Evolutionary conservation across 2,888 invertebrate species (phyloP), one percentile per base, ranked within the genome.

Genomic region (Caenorhabditis afra): DNA sequence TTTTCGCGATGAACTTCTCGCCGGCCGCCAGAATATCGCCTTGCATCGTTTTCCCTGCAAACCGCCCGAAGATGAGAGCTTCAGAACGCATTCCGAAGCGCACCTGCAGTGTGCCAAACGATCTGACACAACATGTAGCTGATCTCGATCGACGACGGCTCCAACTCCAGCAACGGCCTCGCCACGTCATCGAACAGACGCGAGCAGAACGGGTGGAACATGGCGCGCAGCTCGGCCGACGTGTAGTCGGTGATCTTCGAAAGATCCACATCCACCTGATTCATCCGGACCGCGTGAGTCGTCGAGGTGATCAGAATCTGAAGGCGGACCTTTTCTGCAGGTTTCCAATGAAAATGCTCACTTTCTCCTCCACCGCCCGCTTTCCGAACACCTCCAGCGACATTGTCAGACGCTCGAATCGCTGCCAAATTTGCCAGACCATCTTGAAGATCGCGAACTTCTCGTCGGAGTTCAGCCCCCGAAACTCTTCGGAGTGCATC

Each of bases 91-190:
- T n/a, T n/a, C n/a, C n/a, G n/a, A n/a, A n/a, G n/a, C n/a, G 11
- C 37, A 81, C 81, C 83, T 45, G 78, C 78, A 23, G 79, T 66
- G 37, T 79, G 79, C 74, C 81, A 83, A n/a, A 71, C 53, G 0
- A 83, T 73, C 45, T 81, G 81, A 59, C 79, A 81, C n/a, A 83
- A 53, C 76, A 83, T 79, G 20, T 81, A 83, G 16, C 81, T 67
- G 29, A 81, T 57, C 52, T 83, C 83, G 16, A 79, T 68, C 0
- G 62, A 44, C 20, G 66, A 73, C 4, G 81, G 81, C 20, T 76
- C 67, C 44, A 83, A 20, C 14, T 79, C 77, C 18, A 77, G n/a
- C 14, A 83, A 44, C 3, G 83, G 81, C 12, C 59, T 50, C 5
- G 81, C 71, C n/a, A 83, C 77, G n/a, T 75, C 49, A 10, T 76